Evolutionary conservation across 92 coral and sea anemone genomes (phyloP).

Genomic region (Siderastrea radians): DNA sequence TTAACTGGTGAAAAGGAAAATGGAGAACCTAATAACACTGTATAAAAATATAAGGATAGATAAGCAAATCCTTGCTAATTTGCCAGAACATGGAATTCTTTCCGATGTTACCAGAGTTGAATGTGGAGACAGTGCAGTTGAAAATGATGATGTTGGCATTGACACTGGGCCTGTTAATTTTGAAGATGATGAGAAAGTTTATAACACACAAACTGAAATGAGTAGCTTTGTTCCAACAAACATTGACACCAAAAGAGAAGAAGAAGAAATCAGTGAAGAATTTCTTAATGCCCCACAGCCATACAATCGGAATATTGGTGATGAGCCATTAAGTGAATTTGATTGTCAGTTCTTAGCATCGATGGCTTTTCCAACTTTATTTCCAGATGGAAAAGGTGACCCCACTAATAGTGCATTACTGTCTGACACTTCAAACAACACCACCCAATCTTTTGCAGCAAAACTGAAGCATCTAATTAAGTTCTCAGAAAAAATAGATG

Average conservation of each 20-base stretch:
- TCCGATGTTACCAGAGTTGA: constrained; percentile 51
- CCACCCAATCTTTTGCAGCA: constrained; percentile 45
- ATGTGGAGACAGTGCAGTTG: constrained; percentile 31
- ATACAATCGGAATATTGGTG: constrained; percentile 57
- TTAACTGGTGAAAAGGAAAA: constrained; percentile 49
- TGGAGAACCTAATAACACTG: constrained; percentile 66
- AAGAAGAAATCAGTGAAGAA: constrained; percentile 27
- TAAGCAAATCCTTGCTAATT: constrained; percentile 17
- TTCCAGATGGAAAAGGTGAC: constrained; percentile 67
- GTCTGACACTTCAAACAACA: constrained; percentile 37
- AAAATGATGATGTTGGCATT: constrained; percentile 38
- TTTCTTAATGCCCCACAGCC: constrained; percentile 3
- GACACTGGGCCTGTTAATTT: constrained; percentile 72
- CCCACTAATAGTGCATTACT: constrained; percentile 61
- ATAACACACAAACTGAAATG: constrained; percentile 70
- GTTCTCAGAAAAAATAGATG: constrained; percentile 57
- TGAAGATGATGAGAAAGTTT: constrained; percentile 66
- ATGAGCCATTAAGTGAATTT: constrained; percentile 74
- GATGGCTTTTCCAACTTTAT: constrained; percentile 76
- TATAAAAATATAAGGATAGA: constrained; percentile 51
- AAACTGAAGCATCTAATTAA: constrained; percentile 61
- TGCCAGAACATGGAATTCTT: constrained; percentile 57
- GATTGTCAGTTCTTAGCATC: constrained; percentile 61
- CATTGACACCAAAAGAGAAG: constrained; percentile 49
- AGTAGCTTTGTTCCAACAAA: constrained; percentile 76